Evolutionary conservation across 1,140 invertebrate genomes (phyloP).

Genomic region (Riptortus pedestris): DNA sequence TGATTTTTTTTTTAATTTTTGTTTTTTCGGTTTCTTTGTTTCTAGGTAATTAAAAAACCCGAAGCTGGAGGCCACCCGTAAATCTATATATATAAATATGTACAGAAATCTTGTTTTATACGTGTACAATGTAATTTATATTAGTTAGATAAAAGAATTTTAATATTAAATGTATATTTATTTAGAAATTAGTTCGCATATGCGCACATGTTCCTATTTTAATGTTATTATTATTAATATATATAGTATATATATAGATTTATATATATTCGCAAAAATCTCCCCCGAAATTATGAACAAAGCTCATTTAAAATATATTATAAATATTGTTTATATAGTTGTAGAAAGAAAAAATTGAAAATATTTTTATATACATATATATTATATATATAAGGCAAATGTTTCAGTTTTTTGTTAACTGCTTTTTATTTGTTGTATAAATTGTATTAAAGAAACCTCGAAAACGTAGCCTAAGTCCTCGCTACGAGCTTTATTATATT

Average conservation of each 20-base stretch:
- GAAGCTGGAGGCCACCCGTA: not conserved
- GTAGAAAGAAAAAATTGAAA: constrained; percentile 8
- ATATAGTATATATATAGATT: constrained; percentile 12
- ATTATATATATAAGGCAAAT: constrained; percentile 7
- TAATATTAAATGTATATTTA: constrained; percentile 14
- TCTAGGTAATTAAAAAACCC: not conserved
- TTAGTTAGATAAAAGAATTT: constrained; percentile 4
- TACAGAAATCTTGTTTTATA: not conserved
- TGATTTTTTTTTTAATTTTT: constrained; percentile 17
- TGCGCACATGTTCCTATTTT: constrained; percentile 12
- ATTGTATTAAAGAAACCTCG: constrained; percentile 15
- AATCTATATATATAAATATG: not conserved
- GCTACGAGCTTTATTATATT: constrained; percentile 17
- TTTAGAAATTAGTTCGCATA: constrained; percentile 3
- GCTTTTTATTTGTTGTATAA: constrained; percentile 19
- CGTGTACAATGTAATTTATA: constrained; percentile 5
- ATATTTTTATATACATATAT: constrained; percentile 19
- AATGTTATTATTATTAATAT: constrained; percentile 15
- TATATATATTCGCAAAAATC: constrained; percentile 3
- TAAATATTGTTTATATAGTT: constrained; percentile 9
- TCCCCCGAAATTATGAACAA: not conserved
- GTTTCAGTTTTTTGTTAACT: constrained; percentile 13
- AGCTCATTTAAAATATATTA: constrained; percentile 5
- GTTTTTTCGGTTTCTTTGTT: constrained; percentile 1
- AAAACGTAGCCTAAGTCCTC: constrained; percentile 5